Conservation (phyloP, 2,888 invertebrate species). For the Antheraea assamensis region DNA sequence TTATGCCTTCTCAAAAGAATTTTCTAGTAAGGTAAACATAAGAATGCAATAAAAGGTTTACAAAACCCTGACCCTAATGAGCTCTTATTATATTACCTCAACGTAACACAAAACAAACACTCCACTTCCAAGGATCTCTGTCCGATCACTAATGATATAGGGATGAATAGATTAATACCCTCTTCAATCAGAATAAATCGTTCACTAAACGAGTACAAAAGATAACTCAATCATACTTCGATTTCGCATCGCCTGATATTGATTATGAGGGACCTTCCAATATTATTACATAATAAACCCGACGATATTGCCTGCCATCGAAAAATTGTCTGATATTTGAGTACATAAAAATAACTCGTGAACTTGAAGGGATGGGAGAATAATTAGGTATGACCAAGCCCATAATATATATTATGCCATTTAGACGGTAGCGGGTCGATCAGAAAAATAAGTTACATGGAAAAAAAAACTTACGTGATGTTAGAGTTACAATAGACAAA, state of each 20-base stretch:
- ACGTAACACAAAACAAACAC: conserved; percentile 1
- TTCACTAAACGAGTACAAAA: conserved; percentile 10
- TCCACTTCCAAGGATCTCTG: background rate
- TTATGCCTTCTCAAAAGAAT: no score
- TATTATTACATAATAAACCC: background rate
- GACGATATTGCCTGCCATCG: background rate
- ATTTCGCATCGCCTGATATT: conserved; percentile 6
- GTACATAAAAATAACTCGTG: background rate
- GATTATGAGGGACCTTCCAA: background rate
- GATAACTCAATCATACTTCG: background rate
- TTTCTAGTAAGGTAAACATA: no score
- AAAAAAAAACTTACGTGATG: background rate
- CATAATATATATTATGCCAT: background rate
- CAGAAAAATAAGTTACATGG: background rate
- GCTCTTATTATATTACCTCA: background rate
- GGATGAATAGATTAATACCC: conserved; percentile 7
- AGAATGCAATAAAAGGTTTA: background rate
- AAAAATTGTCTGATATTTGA: background rate
- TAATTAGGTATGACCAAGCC: background rate
- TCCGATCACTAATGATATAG: background rate
- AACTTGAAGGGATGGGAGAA: background rate
- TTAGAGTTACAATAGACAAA: no score
- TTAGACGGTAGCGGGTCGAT: background rate
- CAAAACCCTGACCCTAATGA: background rate
- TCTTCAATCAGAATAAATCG: conserved; percentile 2